These are phyloP conservation scores for Linnaemya vulpina DNA, from an alignment of 2,888 invertebrate species.

Conservation along the genomic window DNA sequence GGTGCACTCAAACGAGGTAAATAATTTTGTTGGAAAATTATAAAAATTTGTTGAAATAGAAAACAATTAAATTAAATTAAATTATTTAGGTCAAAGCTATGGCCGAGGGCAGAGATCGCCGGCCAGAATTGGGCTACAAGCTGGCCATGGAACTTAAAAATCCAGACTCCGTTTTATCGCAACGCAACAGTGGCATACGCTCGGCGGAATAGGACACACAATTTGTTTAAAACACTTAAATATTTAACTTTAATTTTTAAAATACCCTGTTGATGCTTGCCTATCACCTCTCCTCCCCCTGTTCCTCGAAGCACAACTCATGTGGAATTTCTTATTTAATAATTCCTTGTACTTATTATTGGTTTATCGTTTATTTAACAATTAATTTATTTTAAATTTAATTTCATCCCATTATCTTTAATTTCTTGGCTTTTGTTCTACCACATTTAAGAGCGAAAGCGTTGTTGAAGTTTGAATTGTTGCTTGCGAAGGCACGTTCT, in stretches of 20 bases:
- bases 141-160: constrained; percentile 92
- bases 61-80: neutral
- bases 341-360: constrained; percentile 8
- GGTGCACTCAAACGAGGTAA: constrained; percentile 89
- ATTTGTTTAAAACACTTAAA: neutral
- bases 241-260: neutral
- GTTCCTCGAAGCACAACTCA: neutral
- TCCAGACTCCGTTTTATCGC: constrained; percentile 83
- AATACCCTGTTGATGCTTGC: constrained; percentile 46
- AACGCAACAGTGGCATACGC: constrained; percentile 78
- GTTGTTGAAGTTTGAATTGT: constrained; percentile 1
- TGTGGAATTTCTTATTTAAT: neutral
- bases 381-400: constrained; percentile 7
- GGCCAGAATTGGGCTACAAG: constrained; percentile 94
- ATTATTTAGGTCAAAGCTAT: constrained; percentile 89
- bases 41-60: neutral
- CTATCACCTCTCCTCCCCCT: neutral
- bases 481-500: neutral
- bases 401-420: neutral
- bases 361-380: constrained; percentile 1
- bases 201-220: constrained; percentile 74
- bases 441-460: neutral
- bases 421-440: neutral
- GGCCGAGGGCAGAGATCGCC: constrained; percentile 93
- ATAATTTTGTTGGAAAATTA: neutral